phyloP scores from a whole-genome alignment of 1,140 invertebrate species.

The Ruditapes philippinarum region DNA sequence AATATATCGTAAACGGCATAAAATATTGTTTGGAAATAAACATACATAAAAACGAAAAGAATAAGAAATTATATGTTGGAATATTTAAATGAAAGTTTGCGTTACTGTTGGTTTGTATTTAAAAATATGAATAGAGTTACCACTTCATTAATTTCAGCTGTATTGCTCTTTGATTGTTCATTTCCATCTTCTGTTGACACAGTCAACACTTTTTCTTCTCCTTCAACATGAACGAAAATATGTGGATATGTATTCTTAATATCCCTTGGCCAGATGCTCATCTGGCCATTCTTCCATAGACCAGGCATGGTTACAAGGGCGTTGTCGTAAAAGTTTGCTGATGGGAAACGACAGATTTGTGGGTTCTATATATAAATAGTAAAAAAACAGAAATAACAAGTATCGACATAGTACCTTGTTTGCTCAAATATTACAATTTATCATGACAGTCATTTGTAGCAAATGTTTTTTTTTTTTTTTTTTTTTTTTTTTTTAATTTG shows the following conservation, averaged over 20 bases:
- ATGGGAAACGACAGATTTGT: constrained; percentile 79
- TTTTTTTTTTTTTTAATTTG: no score
- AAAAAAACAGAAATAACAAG: neutral
- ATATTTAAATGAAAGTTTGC: no score
- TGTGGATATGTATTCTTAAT: constrained; percentile 58
- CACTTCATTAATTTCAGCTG: constrained; percentile 76
- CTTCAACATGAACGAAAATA: constrained; percentile 80
- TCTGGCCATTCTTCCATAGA: neutral
- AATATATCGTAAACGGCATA: no score
- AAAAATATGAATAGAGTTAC: no score
- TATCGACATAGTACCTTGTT: no score
- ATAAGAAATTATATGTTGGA: no score
- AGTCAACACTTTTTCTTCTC: constrained; percentile 79
- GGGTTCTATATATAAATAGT: constrained; percentile 76
- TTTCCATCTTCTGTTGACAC: constrained; percentile 82
- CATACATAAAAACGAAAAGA: no score
- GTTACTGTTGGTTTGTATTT: no score
- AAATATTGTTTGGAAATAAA: no score
- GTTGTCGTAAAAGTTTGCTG: constrained; percentile 76
- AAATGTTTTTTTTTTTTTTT: no score
- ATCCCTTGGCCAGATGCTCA: constrained; percentile 68
- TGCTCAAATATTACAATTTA: neutral
- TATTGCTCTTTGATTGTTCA: constrained; percentile 81
- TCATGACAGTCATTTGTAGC: no score
- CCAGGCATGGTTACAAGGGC: constrained; percentile 66